Evolutionary conservation across 92 coral and sea anemone genomes (phyloP), one percentile per base, ranked within the genome.

Genomic region (Zoanthus sansibaricus): DNA sequence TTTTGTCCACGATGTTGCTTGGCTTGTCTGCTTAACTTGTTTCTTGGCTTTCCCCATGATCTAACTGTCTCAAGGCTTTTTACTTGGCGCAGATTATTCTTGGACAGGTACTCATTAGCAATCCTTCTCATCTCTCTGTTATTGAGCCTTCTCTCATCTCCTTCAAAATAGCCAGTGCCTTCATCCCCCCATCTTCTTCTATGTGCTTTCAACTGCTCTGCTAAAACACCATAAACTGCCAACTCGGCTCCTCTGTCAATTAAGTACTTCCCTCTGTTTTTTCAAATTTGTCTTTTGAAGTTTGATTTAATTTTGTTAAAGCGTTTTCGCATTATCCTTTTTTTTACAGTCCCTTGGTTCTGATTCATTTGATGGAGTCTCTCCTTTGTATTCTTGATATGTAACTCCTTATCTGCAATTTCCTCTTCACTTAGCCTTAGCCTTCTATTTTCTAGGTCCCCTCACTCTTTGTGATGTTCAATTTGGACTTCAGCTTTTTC

Each of bases 161-260:
- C 0, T 45, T 90, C 92, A 0, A 90, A 0, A 37, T 90, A 90
- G 9, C 90, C 89, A 3, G 92, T 90, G 9, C 92, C 92, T 72
- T 90, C 90, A 30, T 90, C 92, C 0, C 92, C 92, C 87, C 92
- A 78, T 69, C 92, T 76, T 48, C 86, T 44, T 1, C 77, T 48
- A 21, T 83, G 88, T 7, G 91, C 88, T 61, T 88, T 61, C 25
- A 45, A 21, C 25, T 83, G 91, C n/a, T 88, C 91, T 20, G 31
- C 52, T 7, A 88, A 44, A 20, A 88, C 84, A 18, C 18, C 84
- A 25, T 64, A 61, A 1, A 88, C 69, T 14, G 91, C 91, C 1
- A 21, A 3, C 55, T 88, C 91, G 14, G 91, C 91, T 46, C 91
- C 76, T 10, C 88, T 31, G 75, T 88, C 88, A n/a, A 83, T 83